Evolutionary conservation across 2,113 vertebrate species (phyloP).

Genomic region (Phalacrocorax brasilianus): DNA sequence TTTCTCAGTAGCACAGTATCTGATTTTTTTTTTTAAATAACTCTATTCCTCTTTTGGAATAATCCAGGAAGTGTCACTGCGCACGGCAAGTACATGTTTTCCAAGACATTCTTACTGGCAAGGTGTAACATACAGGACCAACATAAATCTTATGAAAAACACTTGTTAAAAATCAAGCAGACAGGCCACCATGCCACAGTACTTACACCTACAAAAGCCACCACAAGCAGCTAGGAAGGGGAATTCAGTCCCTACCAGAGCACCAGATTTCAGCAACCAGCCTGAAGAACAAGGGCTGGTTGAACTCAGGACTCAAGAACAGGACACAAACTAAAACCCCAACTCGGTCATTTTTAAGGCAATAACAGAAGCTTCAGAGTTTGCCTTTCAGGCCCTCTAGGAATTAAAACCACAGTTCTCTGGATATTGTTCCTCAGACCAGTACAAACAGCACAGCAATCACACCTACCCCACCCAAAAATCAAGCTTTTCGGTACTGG

Average conservation of each 20-base stretch:
- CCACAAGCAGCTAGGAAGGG: neutral
- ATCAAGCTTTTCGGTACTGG: neutral
- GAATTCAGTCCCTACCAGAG: neutral
- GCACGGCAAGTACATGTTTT: rapidly evolving
- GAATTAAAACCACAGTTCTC: neutral
- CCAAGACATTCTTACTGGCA: neutral
- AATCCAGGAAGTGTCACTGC: neutral
- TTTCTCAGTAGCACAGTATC: neutral
- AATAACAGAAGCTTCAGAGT: neutral
- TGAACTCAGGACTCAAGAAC: neutral
- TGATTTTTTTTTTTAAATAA: neutral
- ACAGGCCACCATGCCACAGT: neutral
- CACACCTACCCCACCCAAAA: neutral
- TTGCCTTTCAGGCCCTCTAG: neutral
- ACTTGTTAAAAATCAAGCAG: neutral
- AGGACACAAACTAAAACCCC: neutral
- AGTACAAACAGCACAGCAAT: neutral
- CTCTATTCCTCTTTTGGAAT: neutral
- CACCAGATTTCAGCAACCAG: neutral
- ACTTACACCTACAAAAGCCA: neutral
- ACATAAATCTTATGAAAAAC: neutral
- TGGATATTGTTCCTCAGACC: neutral
- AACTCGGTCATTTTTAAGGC: neutral
- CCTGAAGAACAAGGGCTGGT: neutral
- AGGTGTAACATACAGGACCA: neutral